Base-by-base conservation (phyloP, 2,888 invertebrate species). In the Coronaproctus castanopsis region DNA sequence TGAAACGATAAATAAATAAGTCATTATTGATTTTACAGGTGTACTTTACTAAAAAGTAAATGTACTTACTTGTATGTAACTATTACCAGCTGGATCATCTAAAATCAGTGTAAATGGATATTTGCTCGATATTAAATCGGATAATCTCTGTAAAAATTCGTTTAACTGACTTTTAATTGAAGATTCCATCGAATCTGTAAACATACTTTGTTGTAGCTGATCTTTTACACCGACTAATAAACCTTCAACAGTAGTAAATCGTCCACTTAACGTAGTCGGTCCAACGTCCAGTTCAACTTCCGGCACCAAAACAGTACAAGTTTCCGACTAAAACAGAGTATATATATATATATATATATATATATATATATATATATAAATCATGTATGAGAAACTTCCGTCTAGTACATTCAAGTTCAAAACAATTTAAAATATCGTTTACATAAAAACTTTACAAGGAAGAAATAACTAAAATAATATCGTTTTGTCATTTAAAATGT, bases 81-180 rank as follows among this genome's bases (percentile, higher is more conserved):
- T 95, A 73, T 97, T 97, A 0, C 98, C 98, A 8, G 96, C 90
- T 1, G 97, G 93, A 75, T 98, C 98, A 71, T 97, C 91, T 63
- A 98, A 73, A 2, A 96, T 71, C 1, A 98, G 65, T 0, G 91
- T 91, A 0, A 87, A 77, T 2, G 75, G 66, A 10, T 73, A 71
- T 65, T 80, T 72, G 1, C 84, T 78, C 0, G 76, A 72, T 21
- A 88, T 69, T 14, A 89, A 79, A 57, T 80, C 74, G 53, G 85
- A 78, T 58, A 93, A 74, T 64, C 81, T 76, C 0, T 71, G 68
- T 20, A 86, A 71, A 71, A 95, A 87, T 2, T 69, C 69, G 1
- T 77, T 67, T 67, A 92, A 74, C 55, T 78, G 76, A 18, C 72
- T 66, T 0, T 76, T 57, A 8, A 59, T 70, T 0, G 73, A 74